phyloP scores from a whole-genome alignment of 2,888 invertebrate species.

The Epistrophella euchroma region DNA sequence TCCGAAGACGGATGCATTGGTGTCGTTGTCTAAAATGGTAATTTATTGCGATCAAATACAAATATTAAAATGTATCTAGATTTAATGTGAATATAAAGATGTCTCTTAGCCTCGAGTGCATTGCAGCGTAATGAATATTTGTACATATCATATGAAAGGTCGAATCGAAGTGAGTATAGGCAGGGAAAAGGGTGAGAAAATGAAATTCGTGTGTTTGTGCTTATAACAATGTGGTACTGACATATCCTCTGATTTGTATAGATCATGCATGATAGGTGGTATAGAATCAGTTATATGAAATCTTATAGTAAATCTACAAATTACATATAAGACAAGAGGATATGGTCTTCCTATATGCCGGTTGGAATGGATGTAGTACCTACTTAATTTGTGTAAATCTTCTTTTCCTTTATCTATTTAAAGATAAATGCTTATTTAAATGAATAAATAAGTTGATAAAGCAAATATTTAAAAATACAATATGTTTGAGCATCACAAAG shows the following conservation, averaged over 20 bases:
- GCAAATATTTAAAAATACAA: no score
- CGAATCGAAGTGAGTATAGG: neutral
- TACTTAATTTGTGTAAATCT: no score
- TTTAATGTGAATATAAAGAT: slow-evolving; percentile 75
- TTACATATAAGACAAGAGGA: slow-evolving; percentile 1
- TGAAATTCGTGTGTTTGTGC: slow-evolving; percentile 10
- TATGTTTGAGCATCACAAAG: no score
- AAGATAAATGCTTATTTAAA: no score
- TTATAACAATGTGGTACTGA: slow-evolving; percentile 21
- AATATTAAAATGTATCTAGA: slow-evolving; percentile 75
- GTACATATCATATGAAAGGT: slow-evolving; percentile 17
- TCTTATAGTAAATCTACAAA: slow-evolving; percentile 48
- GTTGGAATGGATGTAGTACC: no score
- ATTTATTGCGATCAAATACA: slow-evolving; percentile 76
- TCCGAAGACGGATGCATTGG: slow-evolving; percentile 70
- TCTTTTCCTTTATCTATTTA: no score
- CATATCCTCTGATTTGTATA: slow-evolving; percentile 13
- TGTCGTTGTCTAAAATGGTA: slow-evolving; percentile 75
- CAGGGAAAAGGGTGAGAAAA: neutral
- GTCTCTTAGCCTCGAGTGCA: slow-evolving; percentile 67
- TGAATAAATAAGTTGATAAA: no score
- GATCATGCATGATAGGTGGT: neutral
- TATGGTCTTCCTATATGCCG: no score
- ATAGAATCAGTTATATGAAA: slow-evolving; percentile 35
- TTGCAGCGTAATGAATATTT: slow-evolving; percentile 73